phyloP scores from a whole-genome alignment of 2,888 invertebrate species.

The Digitonthophagus gazella region DNA sequence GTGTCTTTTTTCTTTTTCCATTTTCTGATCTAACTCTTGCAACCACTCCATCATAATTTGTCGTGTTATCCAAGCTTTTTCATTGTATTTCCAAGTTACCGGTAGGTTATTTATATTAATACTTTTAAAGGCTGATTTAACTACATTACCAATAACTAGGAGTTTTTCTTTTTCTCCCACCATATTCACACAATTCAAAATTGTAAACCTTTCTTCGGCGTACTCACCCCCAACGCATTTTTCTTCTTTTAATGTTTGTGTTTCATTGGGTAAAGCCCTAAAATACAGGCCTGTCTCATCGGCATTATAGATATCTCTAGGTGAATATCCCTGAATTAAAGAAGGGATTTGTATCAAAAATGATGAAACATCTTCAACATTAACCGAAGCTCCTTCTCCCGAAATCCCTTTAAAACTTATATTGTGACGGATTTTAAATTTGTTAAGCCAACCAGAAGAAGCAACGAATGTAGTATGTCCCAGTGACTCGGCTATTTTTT shows the following conservation, averaged over 20 bases:
- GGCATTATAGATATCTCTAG: no score
- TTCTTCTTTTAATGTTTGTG: no score
- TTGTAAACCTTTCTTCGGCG: no score
- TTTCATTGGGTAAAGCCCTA: no score
- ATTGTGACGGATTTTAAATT: slow-evolving; percentile 21
- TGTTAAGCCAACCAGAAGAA: no score
- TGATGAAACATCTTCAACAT: no score
- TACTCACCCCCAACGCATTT: no score
- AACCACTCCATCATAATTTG: slow-evolving; percentile 21
- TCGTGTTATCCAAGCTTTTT: slow-evolving; percentile 6
- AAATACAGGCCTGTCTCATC: no score
- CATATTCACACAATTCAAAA: no score
- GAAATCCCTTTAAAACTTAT: slow-evolving; percentile 21
- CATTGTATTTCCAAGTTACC: no score
- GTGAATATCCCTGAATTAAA: slow-evolving; percentile 19
- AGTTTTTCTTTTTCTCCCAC: slow-evolving; percentile 15
- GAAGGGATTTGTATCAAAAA: slow-evolving; percentile 3
- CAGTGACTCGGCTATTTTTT: slow-evolving; percentile 20
- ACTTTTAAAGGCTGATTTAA: slow-evolving; percentile 15
- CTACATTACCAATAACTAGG: slow-evolving; percentile 21
- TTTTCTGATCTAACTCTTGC: slow-evolving; percentile 19
- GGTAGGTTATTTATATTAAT: no score
- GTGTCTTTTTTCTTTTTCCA: slow-evolving; percentile 8
- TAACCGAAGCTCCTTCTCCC: no score
- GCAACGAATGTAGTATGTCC: slow-evolving; percentile 18